Percentiles rank a stretch among this genome's conserved stretches.
These are phyloP conservation scores for Anagrus nilaparvatae DNA, from an alignment of 1,140 invertebrate species.

Conservation along the genomic window DNA sequence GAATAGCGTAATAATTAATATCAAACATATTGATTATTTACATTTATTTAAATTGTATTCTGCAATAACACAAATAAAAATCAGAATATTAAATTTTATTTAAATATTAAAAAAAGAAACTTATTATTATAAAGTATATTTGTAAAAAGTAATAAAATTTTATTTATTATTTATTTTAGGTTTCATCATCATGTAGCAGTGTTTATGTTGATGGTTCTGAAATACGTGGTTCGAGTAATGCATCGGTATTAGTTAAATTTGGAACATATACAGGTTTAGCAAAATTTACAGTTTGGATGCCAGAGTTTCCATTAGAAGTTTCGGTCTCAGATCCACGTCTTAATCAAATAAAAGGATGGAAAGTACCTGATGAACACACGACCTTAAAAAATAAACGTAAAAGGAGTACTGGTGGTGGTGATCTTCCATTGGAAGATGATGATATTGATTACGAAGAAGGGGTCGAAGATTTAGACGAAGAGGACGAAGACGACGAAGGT, in stretches of 20 bases:
- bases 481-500: slow-evolving; percentile 26
- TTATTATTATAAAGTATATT: too few relatives aligned
- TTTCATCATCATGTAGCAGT: slow-evolving; percentile 90
- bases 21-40: too few relatives aligned
- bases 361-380: slow-evolving; percentile 66
- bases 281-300: slow-evolving; percentile 92
- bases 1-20: too few relatives aligned
- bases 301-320: slow-evolving; percentile 85
- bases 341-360: slow-evolving; percentile 83
- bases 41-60: too few relatives aligned
- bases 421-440: slow-evolving; percentile 13
- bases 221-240: slow-evolving; percentile 87
- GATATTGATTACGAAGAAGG: slow-evolving; percentile 18
- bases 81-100: too few relatives aligned
- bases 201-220: slow-evolving; percentile 96
- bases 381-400: slow-evolving; percentile 38
- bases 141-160: too few relatives aligned
- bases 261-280: slow-evolving; percentile 81
- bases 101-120: too few relatives aligned
- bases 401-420: slow-evolving; percentile 18
- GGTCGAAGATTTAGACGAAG: slow-evolving; percentile 17
- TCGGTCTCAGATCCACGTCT: slow-evolving; percentile 78
- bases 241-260: slow-evolving; percentile 87
- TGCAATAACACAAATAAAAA: too few relatives aligned
- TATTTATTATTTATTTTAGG: too few relatives aligned